A percentile compares a stretch with the other conserved stretches of the same genome.
Evolutionary conservation across 1,140 invertebrate genomes (phyloP).

Genomic region (Diorhabda elongata): DNA sequence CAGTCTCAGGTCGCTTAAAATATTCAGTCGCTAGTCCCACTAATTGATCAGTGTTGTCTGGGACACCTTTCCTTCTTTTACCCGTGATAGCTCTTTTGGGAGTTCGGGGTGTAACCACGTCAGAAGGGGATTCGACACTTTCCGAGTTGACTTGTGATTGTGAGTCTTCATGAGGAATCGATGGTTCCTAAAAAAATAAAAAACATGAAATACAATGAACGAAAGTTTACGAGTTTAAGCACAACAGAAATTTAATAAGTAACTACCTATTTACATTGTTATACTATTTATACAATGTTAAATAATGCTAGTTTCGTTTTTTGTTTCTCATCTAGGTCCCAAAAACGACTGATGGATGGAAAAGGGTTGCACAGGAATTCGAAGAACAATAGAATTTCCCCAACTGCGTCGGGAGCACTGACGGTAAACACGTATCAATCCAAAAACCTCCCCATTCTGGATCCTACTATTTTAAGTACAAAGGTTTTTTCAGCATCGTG

Average conservation of each 20-base stretch:
- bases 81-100: constrained; percentile 4
- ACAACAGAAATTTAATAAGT: constrained; percentile 4
- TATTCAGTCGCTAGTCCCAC: no score
- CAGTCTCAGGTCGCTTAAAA: no score
- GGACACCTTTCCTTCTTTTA: constrained; percentile 18
- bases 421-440: constrained; percentile 36
- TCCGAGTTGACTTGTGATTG: neutral
- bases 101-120: constrained; percentile 5
- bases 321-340: constrained; percentile 14
- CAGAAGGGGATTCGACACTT: neutral
- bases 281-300: neutral
- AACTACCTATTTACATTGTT: neutral
- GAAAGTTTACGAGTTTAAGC: neutral
- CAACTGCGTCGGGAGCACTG: constrained; percentile 42
- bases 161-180: constrained; percentile 8
- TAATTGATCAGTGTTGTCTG: constrained; percentile 16
- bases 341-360: constrained; percentile 9
- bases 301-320: constrained; percentile 15
- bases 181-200: neutral
- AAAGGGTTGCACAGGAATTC: constrained; percentile 15
- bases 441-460: constrained; percentile 37
- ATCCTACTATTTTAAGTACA: constrained; percentile 48
- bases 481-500: constrained; percentile 46
- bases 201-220: constrained; percentile 5
- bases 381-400: constrained; percentile 24